Percentiles rank a stretch among this genome's conserved stretches.
These are phyloP conservation scores for Clarias magur DNA, from an alignment of 2,113 vertebrate genomes.

Conservation along the genomic window DNA sequence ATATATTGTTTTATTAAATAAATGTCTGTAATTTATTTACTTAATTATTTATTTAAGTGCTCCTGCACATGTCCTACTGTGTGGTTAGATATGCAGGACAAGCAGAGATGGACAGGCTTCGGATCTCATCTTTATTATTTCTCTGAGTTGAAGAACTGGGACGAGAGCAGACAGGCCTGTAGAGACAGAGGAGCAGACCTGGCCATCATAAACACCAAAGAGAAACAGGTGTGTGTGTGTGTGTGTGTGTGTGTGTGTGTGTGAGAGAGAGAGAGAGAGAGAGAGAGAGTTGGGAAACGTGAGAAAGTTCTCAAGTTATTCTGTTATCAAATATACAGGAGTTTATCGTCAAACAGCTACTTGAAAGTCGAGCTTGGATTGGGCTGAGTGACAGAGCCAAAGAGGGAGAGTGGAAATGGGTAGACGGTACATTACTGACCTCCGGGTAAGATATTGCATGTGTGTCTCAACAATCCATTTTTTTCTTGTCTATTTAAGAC, in stretches of 20 bases:
- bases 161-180: constrained; percentile 13
- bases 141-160: background rate
- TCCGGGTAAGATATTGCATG: background rate
- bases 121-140: background rate
- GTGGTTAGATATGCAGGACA: too few relatives aligned
- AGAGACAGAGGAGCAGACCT: background rate
- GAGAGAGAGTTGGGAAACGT: background rate
- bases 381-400: background rate
- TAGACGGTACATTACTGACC: background rate
- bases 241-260: background rate
- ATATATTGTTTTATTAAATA: too few relatives aligned
- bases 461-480: too few relatives aligned
- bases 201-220: background rate
- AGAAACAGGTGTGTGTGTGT: background rate
- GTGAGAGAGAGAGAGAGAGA: background rate
- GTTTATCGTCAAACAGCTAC: background rate
- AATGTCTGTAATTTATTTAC: too few relatives aligned
- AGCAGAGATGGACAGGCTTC: too few relatives aligned
- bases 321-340: background rate
- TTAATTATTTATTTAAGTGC: too few relatives aligned
- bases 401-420: background rate
- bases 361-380: background rate
- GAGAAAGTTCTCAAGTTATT: background rate
- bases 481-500: too few relatives aligned
- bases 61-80: too few relatives aligned